Evolutionary conservation across 2,888 invertebrate species (phyloP), one percentile per base, ranked within the genome.

Genomic region (Melanostoma scalare): DNA sequence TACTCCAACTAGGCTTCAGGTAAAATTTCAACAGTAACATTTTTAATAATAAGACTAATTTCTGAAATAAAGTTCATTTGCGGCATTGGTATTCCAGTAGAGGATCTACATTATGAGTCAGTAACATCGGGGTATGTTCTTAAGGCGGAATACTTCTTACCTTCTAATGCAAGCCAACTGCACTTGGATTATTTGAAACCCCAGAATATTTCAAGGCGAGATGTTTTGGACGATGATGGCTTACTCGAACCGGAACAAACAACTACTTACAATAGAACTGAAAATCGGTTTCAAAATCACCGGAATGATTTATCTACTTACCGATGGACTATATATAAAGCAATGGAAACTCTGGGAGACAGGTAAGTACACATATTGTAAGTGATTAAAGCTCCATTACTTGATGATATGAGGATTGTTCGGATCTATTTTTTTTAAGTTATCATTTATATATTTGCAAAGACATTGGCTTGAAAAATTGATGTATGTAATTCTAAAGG

Each of bases 21-120:
- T 91, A 55, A 20, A 30, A 6, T 65, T 38, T 20, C 4, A 35
- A 1, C 35, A 2, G 6, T 4, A 8, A 6, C 2, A 6, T 2
- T 38, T 9, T 9, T 10, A 40, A 55, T 0, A 6, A 36, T 30
- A 38, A 2, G 10, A 0, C 30, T 36, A 31, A 44, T 30, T 40
- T 10, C 6, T 20, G 35, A 20, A n/a, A 36, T 40, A 4, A 20
- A 91, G 90, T 89, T 89, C 65, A 90, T 91, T 86, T 88, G 85
- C 9, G 91, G 91, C 40, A 89, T 91, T 61, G 91, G 91, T 77
- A 88, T 91, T 76, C 91, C 91, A 0, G 85, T 91, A n/a, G 89
- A 89, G 71, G 87, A 90, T 78, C 86, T 91, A 5, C 86, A 87
- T 0, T 87, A 74, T 40, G 90, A 91, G 69, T 89, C 90, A 0